Evolutionary conservation across 1,140 invertebrate species (phyloP).

Genomic region (Atta texana): DNA sequence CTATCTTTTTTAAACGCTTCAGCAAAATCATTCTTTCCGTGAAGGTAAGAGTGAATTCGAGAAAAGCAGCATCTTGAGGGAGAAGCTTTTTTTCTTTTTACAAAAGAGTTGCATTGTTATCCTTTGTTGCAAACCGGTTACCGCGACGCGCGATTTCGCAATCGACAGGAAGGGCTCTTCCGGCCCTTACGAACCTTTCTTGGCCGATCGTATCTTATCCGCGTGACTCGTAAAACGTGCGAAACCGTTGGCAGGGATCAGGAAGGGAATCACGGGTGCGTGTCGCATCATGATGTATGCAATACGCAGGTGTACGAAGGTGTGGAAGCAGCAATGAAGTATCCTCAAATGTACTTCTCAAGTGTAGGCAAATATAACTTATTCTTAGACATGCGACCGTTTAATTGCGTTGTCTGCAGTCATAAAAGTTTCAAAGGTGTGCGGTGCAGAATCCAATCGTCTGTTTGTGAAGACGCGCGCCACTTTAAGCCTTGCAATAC

Average conservation of each 20-base stretch:
- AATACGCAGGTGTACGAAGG: conserved; percentile 57
- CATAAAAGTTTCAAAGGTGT: background rate
- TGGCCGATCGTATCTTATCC: conserved; percentile 61
- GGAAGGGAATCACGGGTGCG: conserved; percentile 64
- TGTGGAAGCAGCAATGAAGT: conserved; percentile 9
- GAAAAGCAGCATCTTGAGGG: background rate
- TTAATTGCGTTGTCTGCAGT: background rate
- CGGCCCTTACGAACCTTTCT: conserved; percentile 58
- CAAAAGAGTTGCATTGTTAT: conserved; percentile 47
- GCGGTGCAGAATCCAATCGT: background rate
- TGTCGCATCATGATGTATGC: conserved; percentile 57
- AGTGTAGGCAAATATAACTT: conserved; percentile 42
- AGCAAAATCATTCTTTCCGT: no score
- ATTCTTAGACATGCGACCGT: background rate
- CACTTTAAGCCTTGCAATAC: background rate
- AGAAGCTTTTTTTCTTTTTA: conserved; percentile 22
- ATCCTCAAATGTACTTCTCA: conserved; percentile 33
- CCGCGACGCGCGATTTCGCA: conserved; percentile 57
- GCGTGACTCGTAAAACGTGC: conserved; percentile 54
- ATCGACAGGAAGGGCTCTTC: conserved; percentile 61
- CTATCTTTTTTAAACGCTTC: no score
- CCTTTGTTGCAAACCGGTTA: conserved; percentile 52
- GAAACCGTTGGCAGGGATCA: conserved; percentile 53
- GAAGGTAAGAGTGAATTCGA: background rate
- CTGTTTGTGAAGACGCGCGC: background rate